A percentile compares a stretch with the other conserved stretches of the same genome.
phyloP scores from a whole-genome alignment of 2,113 vertebrate genomes.

The Ailurus styani region DNA sequence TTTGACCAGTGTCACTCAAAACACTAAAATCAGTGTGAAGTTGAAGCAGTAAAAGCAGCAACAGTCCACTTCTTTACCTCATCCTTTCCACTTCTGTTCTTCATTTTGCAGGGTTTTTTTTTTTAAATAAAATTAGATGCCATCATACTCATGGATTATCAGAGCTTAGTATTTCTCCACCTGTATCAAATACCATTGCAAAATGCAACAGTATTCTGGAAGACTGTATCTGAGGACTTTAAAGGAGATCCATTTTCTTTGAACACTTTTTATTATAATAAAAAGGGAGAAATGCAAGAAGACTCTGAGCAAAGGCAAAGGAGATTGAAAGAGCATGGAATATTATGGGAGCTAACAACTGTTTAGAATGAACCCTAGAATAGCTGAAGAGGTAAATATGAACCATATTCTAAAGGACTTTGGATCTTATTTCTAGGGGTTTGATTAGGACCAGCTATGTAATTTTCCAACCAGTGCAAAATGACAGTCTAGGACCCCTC shows the following conservation, averaged over 20 bases:
- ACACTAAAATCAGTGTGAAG: not conserved
- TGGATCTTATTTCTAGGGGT: not conserved
- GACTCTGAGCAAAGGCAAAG: not conserved
- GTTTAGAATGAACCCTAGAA: not conserved
- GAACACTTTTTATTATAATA: not conserved
- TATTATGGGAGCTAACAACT: not conserved
- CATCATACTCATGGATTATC: not conserved
- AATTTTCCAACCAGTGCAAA: not conserved
- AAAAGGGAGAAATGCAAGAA: not conserved
- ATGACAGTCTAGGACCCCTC: not conserved
- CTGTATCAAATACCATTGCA: not conserved
- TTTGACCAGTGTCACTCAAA: not conserved
- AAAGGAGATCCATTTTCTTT: not conserved
- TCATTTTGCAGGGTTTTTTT: not conserved
- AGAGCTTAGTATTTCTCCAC: not conserved
- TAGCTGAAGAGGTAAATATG: not conserved
- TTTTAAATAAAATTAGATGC: not conserved
- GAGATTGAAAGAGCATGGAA: not conserved
- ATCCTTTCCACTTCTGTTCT: not conserved
- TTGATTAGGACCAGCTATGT: not conserved
- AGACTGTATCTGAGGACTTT: not conserved
- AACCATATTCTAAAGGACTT: not conserved
- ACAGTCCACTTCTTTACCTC: not conserved
- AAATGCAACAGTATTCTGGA: not conserved
- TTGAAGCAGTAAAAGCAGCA: not conserved